A percentile compares a stretch with the other conserved stretches of the same genome.
phyloP scores from a whole-genome alignment of 2,888 invertebrate species.

The Anarsia innoxiella region DNA sequence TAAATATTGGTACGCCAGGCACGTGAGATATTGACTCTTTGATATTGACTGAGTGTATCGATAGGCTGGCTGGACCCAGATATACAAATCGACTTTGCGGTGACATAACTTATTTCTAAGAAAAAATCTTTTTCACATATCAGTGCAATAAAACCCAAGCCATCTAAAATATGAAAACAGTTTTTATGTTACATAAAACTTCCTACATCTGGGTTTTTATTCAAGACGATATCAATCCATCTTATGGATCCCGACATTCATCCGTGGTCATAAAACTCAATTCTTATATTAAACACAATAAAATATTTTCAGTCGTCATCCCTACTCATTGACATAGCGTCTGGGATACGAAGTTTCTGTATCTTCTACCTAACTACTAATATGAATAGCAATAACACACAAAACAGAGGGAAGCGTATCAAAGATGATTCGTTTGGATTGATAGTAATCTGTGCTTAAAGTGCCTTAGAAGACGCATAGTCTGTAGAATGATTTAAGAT shows the following conservation, averaged over 20 bases:
- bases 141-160: neutral
- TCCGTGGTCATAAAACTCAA: constrained; percentile 21
- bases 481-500: constrained; percentile 18
- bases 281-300: no score
- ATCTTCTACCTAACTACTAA: no score
- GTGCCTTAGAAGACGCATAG: neutral
- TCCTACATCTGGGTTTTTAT: constrained; percentile 1
- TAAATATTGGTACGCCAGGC: constrained; percentile 65
- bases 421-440: constrained; percentile 2
- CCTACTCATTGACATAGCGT: no score
- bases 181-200: neutral
- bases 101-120: constrained; percentile 36
- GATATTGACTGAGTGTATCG: constrained; percentile 66
- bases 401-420: no score
- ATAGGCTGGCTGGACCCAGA: constrained; percentile 48
- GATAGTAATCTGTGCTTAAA: constrained; percentile 3
- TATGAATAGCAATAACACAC: no score
- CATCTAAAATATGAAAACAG: neutral
- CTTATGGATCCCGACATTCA: constrained; percentile 13
- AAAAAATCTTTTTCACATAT: constrained; percentile 22
- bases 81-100: constrained; percentile 46
- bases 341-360: no score
- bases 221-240: constrained; percentile 11
- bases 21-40: constrained; percentile 67
- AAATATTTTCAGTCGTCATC: no score